Percentiles rank a stretch among this genome's conserved stretches.
These are phyloP conservation scores for Halictus ligatus DNA, from an alignment of 2,888 invertebrate species.

Conservation along the genomic window DNA sequence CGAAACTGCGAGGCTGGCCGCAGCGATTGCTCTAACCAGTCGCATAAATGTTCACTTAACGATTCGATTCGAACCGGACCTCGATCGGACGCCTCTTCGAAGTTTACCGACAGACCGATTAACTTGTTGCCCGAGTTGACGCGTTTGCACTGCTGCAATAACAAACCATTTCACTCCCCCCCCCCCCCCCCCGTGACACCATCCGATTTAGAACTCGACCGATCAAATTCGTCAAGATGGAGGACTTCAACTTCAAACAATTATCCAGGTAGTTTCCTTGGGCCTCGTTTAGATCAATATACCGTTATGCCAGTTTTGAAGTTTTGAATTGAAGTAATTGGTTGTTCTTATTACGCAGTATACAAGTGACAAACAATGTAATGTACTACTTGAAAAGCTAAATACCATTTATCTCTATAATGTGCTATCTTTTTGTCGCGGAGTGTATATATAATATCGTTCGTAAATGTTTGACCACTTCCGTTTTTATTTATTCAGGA, in stretches of 20 bases:
- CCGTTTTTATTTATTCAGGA: neutral
- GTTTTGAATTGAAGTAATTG: too few relatives aligned
- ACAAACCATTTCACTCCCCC: neutral
- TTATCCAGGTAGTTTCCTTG: too few relatives aligned
- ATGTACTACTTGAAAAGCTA: too few relatives aligned
- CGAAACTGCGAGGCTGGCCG: slow-evolving; percentile 21
- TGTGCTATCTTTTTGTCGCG: too few relatives aligned
- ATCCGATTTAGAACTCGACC: neutral
- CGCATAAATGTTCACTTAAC: slow-evolving; percentile 54
- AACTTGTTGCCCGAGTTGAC: neutral
- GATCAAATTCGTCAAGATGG: too few relatives aligned
- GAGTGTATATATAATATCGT: neutral
- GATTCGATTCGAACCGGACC: slow-evolving; percentile 15
- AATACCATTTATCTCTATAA: too few relatives aligned
- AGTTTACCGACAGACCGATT: neutral
- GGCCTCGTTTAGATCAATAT: too few relatives aligned
- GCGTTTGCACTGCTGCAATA: neutral
- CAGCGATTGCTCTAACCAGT: slow-evolving; percentile 28
- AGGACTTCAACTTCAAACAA: too few relatives aligned
- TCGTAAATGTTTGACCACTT: neutral
- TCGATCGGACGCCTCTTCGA: slow-evolving; percentile 7
- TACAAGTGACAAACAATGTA: too few relatives aligned
- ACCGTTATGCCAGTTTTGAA: too few relatives aligned
- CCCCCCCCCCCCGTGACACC: too few relatives aligned
- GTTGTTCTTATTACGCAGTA: too few relatives aligned